A percentile compares a stretch with the other conserved stretches of the same genome.
These are phyloP conservation scores for Aythya baeri DNA, from an alignment of 2,113 vertebrate species.

Conservation along the genomic window DNA sequence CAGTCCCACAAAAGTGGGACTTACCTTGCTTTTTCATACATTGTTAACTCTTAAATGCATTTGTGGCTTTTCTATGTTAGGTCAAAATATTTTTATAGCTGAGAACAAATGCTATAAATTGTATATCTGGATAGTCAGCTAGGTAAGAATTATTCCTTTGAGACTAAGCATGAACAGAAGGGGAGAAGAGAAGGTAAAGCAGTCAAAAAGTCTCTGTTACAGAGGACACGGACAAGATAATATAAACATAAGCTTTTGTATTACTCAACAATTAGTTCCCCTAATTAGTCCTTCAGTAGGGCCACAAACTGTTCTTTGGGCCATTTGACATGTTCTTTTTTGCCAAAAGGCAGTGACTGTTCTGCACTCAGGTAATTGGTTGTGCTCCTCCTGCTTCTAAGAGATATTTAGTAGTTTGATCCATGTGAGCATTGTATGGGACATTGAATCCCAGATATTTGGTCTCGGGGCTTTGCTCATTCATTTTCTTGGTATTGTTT, in stretches of 20 bases:
- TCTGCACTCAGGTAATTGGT: not conserved
- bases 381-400: not conserved
- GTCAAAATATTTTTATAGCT: not conserved
- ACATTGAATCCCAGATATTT: not conserved
- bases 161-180: not conserved
- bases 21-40: not conserved
- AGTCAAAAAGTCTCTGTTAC: not conserved
- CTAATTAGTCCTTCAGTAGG: not conserved
- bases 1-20: not conserved
- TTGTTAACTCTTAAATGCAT: not conserved
- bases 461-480: not conserved
- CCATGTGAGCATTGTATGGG: not conserved
- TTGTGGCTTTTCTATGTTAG: not conserved
- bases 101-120: not conserved
- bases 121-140: not conserved
- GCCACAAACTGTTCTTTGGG: not conserved
- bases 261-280: not conserved
- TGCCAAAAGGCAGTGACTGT: not conserved
- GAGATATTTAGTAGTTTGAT: not conserved
- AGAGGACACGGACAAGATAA: not conserved
- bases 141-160: not conserved
- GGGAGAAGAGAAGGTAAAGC: not conserved
- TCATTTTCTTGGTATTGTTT: not conserved
- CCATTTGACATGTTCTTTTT: not conserved
- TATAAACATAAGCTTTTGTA: not conserved